A percentile compares a stretch with the other conserved stretches of the same genome.
These are phyloP conservation scores for Oegoconia quadripuncta DNA, from an alignment of 2,888 invertebrate species.

Conservation along the genomic window DNA sequence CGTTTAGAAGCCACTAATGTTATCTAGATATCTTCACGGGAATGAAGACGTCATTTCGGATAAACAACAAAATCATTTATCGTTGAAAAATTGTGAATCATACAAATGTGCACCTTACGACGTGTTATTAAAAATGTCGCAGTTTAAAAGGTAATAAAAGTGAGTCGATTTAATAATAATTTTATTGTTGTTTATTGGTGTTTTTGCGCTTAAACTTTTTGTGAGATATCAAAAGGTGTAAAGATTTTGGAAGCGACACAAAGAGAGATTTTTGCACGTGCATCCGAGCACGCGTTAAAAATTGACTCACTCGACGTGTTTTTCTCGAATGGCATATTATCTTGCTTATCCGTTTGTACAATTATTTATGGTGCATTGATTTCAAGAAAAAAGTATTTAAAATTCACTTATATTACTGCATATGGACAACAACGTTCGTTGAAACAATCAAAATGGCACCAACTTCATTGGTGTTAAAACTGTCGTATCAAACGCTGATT, in stretches of 20 bases:
- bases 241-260: slow-evolving; percentile 34
- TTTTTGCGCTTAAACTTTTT: slow-evolving; percentile 49
- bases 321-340: slow-evolving; percentile 22
- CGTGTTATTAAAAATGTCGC: neutral
- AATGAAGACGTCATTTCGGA: slow-evolving; percentile 56
- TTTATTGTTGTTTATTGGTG: slow-evolving; percentile 50
- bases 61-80: slow-evolving; percentile 21
- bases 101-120: slow-evolving; percentile 8
- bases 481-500: too few relatives aligned
- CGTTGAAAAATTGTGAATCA: slow-evolving; percentile 5
- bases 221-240: slow-evolving; percentile 57
- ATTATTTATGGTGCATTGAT: slow-evolving; percentile 26
- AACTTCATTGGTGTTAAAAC: too few relatives aligned
- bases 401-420: too few relatives aligned
- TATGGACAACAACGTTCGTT: too few relatives aligned
- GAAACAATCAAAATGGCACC: too few relatives aligned
- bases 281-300: slow-evolving; percentile 63
- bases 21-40: slow-evolving; percentile 67
- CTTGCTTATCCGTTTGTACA: slow-evolving; percentile 34
- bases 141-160: slow-evolving; percentile 2
- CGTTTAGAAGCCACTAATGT: slow-evolving; percentile 78
- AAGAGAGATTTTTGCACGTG: slow-evolving; percentile 50
- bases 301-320: slow-evolving; percentile 19
- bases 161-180: slow-evolving; percentile 24
- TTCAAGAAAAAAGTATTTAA: too few relatives aligned